phyloP scores from a whole-genome alignment of 1,140 invertebrate species.

The Ganaspis sp. region DNA sequence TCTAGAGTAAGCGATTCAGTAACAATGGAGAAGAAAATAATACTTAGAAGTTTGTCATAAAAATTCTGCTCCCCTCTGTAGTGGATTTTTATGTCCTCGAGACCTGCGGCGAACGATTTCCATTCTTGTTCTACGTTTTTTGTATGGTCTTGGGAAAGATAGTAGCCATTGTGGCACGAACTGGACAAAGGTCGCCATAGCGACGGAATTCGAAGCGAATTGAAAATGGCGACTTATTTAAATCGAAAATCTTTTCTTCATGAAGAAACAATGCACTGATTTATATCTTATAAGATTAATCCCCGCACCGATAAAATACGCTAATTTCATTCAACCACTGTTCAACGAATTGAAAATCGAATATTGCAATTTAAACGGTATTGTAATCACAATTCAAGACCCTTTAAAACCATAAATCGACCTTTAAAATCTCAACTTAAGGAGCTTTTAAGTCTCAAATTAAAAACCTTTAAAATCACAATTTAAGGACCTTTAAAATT shows the following conservation, averaged over 20 bases:
- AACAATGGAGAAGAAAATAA: constrained; percentile 14
- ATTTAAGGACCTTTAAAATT: too few relatives aligned
- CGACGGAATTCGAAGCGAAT: constrained; percentile 58
- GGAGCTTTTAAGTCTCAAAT: too few relatives aligned
- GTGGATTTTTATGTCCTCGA: constrained; percentile 10
- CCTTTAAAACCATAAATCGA: too few relatives aligned
- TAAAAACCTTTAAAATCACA: too few relatives aligned
- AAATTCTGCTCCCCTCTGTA: constrained; percentile 6
- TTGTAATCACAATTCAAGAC: too few relatives aligned
- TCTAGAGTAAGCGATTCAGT: not conserved
- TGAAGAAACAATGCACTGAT: constrained; percentile 3
- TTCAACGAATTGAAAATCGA: too few relatives aligned
- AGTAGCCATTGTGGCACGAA: constrained; percentile 60
- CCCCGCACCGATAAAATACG: not conserved
- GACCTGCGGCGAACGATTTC: constrained; percentile 19
- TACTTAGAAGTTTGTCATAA: constrained; percentile 18
- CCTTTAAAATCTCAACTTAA: too few relatives aligned
- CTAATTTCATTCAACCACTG: not conserved
- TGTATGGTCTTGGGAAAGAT: constrained; percentile 41
- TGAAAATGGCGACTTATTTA: constrained; percentile 58
- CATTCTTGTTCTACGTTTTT: constrained; percentile 27
- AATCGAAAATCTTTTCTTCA: constrained; percentile 45
- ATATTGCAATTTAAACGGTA: too few relatives aligned
- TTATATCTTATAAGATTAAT: not conserved
- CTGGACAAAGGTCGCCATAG: constrained; percentile 62